Evolutionary conservation across 2,797 vertebrate species (phyloP).

Genomic region (Erpetoichthys calabaricus): DNA sequence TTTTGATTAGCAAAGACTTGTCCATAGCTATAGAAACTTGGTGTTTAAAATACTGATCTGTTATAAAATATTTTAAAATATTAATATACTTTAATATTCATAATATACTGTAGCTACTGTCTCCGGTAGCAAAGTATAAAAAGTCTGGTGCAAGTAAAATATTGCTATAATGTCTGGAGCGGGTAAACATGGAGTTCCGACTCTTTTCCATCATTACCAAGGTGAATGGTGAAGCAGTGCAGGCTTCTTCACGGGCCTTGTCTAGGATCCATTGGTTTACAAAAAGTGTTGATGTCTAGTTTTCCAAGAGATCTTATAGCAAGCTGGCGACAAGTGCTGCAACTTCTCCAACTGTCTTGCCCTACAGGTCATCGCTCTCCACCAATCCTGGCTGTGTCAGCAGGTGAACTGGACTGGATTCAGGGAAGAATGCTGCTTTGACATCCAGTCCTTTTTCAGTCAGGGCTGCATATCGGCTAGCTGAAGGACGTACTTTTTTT

Average conservation of each 20-base stretch:
- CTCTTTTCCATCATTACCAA: too few relatives aligned
- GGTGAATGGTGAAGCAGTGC: too few relatives aligned
- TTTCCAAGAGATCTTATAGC: too few relatives aligned
- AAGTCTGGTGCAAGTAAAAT: slow-evolving; percentile 9
- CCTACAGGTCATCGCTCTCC: slow-evolving; percentile 91
- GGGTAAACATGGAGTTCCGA: neutral
- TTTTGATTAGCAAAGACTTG: too few relatives aligned
- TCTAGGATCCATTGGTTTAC: too few relatives aligned
- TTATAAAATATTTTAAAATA: neutral
- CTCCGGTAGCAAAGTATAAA: slow-evolving; percentile 4
- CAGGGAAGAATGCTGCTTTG: slow-evolving; percentile 91
- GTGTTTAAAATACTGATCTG: neutral
- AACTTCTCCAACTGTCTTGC: too few relatives aligned
- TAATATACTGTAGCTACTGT: neutral
- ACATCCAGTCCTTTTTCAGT: slow-evolving; percentile 94
- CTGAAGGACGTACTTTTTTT: slow-evolving; percentile 85
- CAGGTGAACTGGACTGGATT: slow-evolving; percentile 69
- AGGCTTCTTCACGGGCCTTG: too few relatives aligned
- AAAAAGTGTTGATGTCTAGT: too few relatives aligned
- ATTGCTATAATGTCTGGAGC: neutral
- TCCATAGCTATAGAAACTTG: neutral
- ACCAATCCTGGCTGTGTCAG: slow-evolving; percentile 62
- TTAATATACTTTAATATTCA: slow-evolving; percentile 1
- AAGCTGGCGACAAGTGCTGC: too few relatives aligned
- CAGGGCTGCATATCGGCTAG: slow-evolving; percentile 89